phyloP scores from a whole-genome alignment of 2,113 vertebrate genomes.

The Marmota monax region DNA sequence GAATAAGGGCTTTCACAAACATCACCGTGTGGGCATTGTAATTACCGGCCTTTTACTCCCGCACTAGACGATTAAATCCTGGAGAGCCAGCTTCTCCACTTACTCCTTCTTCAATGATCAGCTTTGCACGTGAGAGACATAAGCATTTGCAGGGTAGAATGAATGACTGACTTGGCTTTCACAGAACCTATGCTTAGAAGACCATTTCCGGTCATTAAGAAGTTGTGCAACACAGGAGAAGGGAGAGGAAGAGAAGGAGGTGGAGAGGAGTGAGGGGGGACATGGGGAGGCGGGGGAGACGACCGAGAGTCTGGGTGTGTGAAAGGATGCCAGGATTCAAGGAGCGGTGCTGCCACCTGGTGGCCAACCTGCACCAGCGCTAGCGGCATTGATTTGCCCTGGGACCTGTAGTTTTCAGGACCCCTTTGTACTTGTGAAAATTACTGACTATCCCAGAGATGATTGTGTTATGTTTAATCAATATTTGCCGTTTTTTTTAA shows the following conservation, averaged over 20 bases:
- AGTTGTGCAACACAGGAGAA: neutral
- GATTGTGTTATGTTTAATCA: neutral
- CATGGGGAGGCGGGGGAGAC: rapidly evolving
- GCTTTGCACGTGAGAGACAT: neutral
- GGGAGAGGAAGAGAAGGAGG: neutral
- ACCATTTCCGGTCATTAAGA: slow-evolving; percentile 46
- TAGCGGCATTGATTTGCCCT: neutral
- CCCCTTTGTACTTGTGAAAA: neutral
- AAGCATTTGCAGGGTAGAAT: neutral
- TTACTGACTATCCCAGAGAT: neutral
- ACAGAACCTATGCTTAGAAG: neutral
- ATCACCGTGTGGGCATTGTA: neutral
- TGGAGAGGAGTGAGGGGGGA: neutral
- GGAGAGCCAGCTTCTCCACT: neutral
- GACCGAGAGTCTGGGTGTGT: rapidly evolving
- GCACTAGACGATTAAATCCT: neutral
- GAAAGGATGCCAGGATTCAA: neutral
- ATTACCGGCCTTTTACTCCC: neutral
- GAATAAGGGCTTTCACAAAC: neutral
- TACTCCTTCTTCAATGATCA: neutral
- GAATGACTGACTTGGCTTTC: neutral
- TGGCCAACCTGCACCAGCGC: neutral
- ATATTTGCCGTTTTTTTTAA: neutral
- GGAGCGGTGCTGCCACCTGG: slow-evolving; percentile 40
- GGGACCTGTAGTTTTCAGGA: neutral